Percentiles rank a stretch among this genome's conserved stretches.
Conservation (phyloP, 2,888 invertebrate species). For the Uloborus plumipes region DNA sequence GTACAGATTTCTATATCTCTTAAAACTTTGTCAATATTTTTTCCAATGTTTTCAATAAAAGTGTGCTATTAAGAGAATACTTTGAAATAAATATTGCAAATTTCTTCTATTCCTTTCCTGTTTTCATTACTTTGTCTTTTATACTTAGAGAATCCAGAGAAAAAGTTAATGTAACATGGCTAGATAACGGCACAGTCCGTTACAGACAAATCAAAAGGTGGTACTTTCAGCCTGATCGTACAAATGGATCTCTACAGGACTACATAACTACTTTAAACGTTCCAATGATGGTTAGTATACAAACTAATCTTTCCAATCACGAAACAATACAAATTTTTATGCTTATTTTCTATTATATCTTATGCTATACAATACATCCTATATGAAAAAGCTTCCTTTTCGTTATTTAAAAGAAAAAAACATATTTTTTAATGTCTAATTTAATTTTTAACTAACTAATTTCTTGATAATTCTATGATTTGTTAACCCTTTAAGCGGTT, state of each 20-base stretch:
- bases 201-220: conserved; percentile 64
- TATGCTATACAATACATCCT: too few species aligned
- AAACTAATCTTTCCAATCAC: too few species aligned
- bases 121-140: not conserved
- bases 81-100: not conserved
- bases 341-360: too few species aligned
- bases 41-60: not conserved
- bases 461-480: too few species aligned
- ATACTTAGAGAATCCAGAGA: conserved; percentile 56
- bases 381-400: too few species aligned
- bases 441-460: too few species aligned
- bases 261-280: conserved; percentile 66
- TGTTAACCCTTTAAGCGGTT: too few species aligned
- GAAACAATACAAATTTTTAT: too few species aligned
- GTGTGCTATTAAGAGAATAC: not conserved
- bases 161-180: conserved; percentile 65
- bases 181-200: conserved; percentile 62
- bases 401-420: too few species aligned
- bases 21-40: not conserved
- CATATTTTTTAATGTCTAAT: too few species aligned
- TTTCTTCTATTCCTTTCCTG: not conserved
- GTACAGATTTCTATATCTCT: not conserved
- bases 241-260: conserved; percentile 65
- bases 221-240: conserved; percentile 61
- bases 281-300: conserved; percentile 66